Evolutionary conservation across 1,140 invertebrate genomes (phyloP).

Genomic region (Tetramorium parvispinum): DNA sequence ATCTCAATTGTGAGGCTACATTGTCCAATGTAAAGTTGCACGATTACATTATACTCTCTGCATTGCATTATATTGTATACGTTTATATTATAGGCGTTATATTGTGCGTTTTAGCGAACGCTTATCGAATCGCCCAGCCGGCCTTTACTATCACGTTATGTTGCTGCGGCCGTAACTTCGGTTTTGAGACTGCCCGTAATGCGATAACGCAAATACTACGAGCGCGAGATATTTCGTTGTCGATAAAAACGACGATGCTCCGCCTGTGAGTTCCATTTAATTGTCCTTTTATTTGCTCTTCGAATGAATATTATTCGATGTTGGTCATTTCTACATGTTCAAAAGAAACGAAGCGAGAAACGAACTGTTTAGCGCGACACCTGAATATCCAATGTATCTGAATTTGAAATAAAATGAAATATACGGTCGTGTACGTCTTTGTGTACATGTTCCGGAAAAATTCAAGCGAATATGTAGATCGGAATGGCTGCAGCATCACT

Average conservation of each 20-base stretch:
- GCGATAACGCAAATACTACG: constrained; percentile 20
- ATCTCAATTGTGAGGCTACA: neutral
- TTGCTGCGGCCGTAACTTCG: neutral
- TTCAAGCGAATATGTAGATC: constrained; percentile 5
- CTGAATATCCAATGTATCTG: neutral
- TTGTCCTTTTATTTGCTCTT: neutral
- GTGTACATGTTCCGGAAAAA: constrained; percentile 11
- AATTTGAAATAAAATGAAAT: constrained; percentile 25
- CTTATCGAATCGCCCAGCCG: neutral
- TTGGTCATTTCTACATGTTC: neutral
- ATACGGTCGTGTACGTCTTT: neutral
- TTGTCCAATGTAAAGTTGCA: neutral
- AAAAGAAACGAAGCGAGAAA: neutral
- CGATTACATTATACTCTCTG: neutral
- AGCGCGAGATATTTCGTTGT: constrained; percentile 2
- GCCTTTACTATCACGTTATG: neutral
- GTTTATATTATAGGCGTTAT: neutral
- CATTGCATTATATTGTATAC: neutral
- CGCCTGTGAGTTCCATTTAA: neutral
- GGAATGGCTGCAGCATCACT: constrained; percentile 21
- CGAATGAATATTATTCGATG: neutral
- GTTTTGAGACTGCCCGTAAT: neutral
- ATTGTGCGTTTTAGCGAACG: constrained; percentile 4
- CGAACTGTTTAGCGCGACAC: neutral
- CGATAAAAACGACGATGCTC: neutral